Evolutionary conservation across 1,140 invertebrate species (phyloP).

Genomic region (Sminthurinus signatus): DNA sequence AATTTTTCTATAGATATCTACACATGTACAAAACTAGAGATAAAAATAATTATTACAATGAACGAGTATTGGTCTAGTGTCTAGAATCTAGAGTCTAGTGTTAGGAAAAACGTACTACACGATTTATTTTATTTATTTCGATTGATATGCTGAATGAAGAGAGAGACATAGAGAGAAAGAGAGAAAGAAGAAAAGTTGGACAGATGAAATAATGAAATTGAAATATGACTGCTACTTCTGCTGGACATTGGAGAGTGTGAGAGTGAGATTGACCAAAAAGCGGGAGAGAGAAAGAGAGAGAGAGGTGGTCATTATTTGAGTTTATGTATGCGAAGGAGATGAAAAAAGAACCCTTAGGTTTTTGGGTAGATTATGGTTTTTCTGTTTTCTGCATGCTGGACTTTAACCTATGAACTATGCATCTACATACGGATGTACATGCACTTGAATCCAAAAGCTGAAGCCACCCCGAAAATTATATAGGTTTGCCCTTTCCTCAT

Average conservation of each 20-base stretch:
- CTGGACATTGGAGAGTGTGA: too few species aligned
- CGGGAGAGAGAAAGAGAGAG: too few species aligned
- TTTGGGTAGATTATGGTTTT: conserved; percentile 11
- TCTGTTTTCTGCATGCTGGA: not conserved
- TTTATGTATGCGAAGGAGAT: conserved; percentile 1
- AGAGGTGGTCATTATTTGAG: not conserved
- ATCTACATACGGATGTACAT: too few species aligned
- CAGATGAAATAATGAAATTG: conserved; percentile 33
- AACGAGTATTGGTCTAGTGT: too few species aligned
- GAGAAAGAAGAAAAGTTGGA: conserved; percentile 8
- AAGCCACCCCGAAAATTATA: not conserved
- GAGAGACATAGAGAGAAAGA: not conserved
- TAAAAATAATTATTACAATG: too few species aligned
- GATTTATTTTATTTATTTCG: too few species aligned
- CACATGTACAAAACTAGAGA: too few species aligned
- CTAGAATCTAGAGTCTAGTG: not conserved
- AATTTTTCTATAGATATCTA: too few species aligned
- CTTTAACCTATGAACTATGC: too few species aligned
- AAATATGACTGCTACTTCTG: conserved; percentile 34
- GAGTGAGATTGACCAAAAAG: too few species aligned
- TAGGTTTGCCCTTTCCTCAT: conserved; percentile 1
- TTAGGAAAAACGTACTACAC: too few species aligned
- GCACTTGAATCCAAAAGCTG: not conserved
- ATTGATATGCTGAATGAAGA: conserved; percentile 8
- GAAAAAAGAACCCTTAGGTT: conserved; percentile 3